Base-by-base conservation (phyloP, 2,888 invertebrate genomes). In the Chromoteleia sp. region DNA sequence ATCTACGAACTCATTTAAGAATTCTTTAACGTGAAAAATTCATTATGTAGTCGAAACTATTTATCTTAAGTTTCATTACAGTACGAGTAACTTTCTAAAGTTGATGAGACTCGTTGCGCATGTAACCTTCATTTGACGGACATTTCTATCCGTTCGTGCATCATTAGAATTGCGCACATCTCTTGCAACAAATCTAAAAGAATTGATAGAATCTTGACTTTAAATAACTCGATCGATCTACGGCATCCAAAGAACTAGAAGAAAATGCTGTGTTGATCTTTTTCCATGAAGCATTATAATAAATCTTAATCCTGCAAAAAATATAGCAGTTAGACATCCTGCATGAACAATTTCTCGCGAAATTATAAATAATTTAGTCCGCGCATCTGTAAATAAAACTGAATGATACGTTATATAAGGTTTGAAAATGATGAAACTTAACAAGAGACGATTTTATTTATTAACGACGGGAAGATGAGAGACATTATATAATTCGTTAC, bases 1-100 rank as follows among this genome's bases (percentile, higher is more conserved):
- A 61, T 61, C 61, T 33, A 15, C 17, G 33, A 61, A 59, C 59
- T 59, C 59, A 15, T 59, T 59, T 59, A 41, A 43, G 29, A 59
- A 43, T 59, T 43, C 43, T 59, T 21, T 25, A 19, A 48, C 19
- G 30, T 33, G 33, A 45, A 61, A 61, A 61, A 25, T 45, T 30
- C 61, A 61, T 61, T 61, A 61, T 43, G 17, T 30, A 30, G 61
- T 45, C 45, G 59, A 21, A 43, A 43, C 59, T 43, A 59, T 52
- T 59, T 59, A 59, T 59, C 59, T 58, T 33, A 6, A 43, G 59
- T 29, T 59, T 41, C 59, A 59, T 59, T 41, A 59, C 29, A 29
- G 41, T 10, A 19, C 30, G 30, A 29, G 52, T 15, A 43, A 59
- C 59, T 59, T 59, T 59, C 59, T 41, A 59, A 41, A 59, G 15